Conservation (phyloP, 2,797 vertebrate genomes). For the Sphaeramia orbicularis region DNA sequence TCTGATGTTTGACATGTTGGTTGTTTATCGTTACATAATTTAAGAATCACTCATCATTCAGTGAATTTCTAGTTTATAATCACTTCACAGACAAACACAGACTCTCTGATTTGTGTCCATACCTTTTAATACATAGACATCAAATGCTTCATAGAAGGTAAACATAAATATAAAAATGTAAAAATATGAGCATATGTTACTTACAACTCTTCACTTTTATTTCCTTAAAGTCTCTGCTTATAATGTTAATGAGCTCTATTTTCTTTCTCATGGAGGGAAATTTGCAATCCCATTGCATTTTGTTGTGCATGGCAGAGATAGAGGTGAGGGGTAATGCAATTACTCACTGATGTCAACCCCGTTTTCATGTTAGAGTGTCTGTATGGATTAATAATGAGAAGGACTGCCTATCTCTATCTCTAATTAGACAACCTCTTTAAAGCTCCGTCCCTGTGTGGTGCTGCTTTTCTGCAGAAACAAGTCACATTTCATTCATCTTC, state of each 20-base stretch:
- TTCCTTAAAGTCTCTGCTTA: conserved; percentile 3
- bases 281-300: conserved; percentile 1
- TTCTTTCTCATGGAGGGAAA: conserved; percentile 24
- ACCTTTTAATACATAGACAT: neutral
- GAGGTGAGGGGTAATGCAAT: conserved; percentile 67
- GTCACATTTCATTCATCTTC: conserved; percentile 72
- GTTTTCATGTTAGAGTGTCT: conserved; percentile 54
- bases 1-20: conserved; percentile 11
- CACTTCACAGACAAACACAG: neutral
- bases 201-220: too few species aligned
- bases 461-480: conserved; percentile 46
- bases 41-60: too few species aligned
- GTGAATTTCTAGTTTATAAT: too few species aligned
- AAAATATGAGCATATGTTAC: too few species aligned
- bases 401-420: conserved; percentile 61
- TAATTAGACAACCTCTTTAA: conserved; percentile 73
- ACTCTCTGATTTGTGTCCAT: neutral
- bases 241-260: conserved; percentile 12
- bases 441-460: conserved; percentile 40
- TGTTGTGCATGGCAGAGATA: conserved; percentile 45
- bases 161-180: too few species aligned
- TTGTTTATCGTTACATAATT: conserved; percentile 4
- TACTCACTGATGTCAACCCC: conserved; percentile 70
- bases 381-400: conserved; percentile 73
- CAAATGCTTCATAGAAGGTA: too few species aligned